These are phyloP conservation scores for Morus bassanus DNA, from an alignment of 2,797 vertebrate species.

Conservation along the genomic window DNA sequence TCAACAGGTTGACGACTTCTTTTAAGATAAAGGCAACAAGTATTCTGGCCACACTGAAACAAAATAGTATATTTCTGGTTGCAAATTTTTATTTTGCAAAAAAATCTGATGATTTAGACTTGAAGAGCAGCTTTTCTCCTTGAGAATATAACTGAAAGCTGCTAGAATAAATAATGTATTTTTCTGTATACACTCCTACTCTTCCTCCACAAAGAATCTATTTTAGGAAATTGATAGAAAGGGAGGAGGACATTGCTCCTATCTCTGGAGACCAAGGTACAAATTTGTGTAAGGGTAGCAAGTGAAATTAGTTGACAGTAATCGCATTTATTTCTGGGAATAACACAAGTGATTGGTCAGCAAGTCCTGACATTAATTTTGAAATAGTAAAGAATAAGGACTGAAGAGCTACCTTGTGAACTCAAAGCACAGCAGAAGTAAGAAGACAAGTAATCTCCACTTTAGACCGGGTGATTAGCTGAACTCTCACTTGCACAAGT, in stretches of 20 bases:
- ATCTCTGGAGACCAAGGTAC: not conserved
- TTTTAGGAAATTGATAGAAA: not conserved
- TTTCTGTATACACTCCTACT: not conserved
- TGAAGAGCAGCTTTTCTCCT: not conserved
- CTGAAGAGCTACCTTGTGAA: not conserved
- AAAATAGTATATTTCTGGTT: not conserved
- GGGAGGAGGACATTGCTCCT: not conserved
- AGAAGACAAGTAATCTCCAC: not conserved
- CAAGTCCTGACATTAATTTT: not conserved
- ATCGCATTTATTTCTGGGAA: not conserved
- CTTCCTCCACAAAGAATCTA: not conserved
- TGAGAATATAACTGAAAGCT: not conserved
- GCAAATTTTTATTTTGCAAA: not conserved
- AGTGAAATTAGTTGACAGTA: not conserved
- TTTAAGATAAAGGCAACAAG: not conserved
- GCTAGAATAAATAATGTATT: not conserved
- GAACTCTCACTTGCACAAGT: not conserved
- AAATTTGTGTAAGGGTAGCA: not conserved
- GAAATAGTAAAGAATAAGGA: not conserved
- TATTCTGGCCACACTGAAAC: not conserved
- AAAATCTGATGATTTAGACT: not conserved
- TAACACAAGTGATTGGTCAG: not conserved
- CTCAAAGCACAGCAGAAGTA: not conserved
- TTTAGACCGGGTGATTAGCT: not conserved
- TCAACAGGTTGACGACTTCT: not conserved